These are phyloP conservation scores for Notamacropus eugenii DNA, from an alignment of 2,797 vertebrate genomes.

Conservation along the genomic window DNA sequence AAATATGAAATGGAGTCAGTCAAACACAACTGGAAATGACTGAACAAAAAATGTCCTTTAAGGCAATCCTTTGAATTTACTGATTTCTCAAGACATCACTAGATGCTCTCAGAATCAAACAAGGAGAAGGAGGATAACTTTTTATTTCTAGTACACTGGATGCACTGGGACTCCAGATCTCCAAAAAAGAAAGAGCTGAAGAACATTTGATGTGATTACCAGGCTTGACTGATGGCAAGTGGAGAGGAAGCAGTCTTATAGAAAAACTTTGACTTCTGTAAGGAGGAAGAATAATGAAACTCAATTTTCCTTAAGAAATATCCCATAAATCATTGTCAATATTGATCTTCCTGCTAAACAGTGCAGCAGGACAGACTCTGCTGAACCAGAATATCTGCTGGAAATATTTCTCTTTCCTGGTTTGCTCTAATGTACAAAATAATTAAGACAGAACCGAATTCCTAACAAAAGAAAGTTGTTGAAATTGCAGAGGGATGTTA, in stretches of 20 bases:
- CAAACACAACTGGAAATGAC: not conserved
- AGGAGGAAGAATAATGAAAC: slow-evolving; percentile 42
- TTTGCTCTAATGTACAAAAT: slow-evolving; percentile 76
- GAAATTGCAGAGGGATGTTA: not conserved
- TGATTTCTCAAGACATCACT: not conserved
- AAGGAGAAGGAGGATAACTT: not conserved
- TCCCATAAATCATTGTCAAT: slow-evolving; percentile 76
- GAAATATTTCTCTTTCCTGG: slow-evolving; percentile 72
- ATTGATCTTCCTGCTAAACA: slow-evolving; percentile 74
- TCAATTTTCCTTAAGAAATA: slow-evolving; percentile 71
- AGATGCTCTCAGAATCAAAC: slow-evolving; percentile 15
- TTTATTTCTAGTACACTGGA: slow-evolving; percentile 21
- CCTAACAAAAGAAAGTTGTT: slow-evolving; percentile 67
- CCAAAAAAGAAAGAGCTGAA: slow-evolving; percentile 32
- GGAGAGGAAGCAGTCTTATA: slow-evolving; percentile 60
- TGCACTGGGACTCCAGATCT: slow-evolving; percentile 22
- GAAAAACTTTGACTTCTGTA: slow-evolving; percentile 68
- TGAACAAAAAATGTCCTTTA: not conserved
- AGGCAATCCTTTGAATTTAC: not conserved
- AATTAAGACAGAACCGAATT: slow-evolving; percentile 63
- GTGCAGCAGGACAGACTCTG: slow-evolving; percentile 35
- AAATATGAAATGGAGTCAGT: not conserved
- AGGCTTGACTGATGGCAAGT: slow-evolving; percentile 43
- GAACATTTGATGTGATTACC: slow-evolving; percentile 42
- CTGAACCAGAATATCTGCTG: slow-evolving; percentile 60